Evolutionary conservation across 1,140 invertebrate genomes (phyloP), one percentile per base, ranked within the genome.

Genomic region (Drepana arcuata): DNA sequence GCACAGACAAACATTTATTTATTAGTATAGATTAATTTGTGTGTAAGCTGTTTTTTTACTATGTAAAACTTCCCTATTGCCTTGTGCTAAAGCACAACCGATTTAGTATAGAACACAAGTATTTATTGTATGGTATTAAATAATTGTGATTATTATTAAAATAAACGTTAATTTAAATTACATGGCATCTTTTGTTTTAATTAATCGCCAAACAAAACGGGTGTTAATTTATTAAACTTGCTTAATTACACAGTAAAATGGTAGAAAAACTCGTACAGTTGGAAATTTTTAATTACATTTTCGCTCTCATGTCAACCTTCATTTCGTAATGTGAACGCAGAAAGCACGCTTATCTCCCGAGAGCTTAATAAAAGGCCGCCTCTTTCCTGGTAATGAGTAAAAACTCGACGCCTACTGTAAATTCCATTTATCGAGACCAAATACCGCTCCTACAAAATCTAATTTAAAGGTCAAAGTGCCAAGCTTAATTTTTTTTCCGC

Each of bases 311-410:
- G 41, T 54, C 41, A 46, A 48, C 49, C 36, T 54, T 39, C 47
- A 46, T 49, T 43, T 23, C 26, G 42, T 33, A 47, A 51, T 47
- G 42, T 41, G 47, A n/a, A n/a, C n/a, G 16, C 31, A 21, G 27
- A 56, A 53, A 48, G 49, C 47, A 37, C 52, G 46, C 42, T 15
- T 45, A 59, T 59, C 58, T 56, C 58, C 45, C 47, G 23, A 32
- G 43, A 37, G 44, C 35, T 25, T 44, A 43, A 55, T 65, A 62
- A 62, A 65, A 50, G 38, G 24, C 26, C 40, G 38, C 38, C 9
- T 18, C 33, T 35, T n/a, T 23, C 34, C 26, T 2, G 27, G 36
- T 53, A 50, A 49, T 58, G 46, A 53, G 42, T 47, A 49, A 53
- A 48, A 48, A 48, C 26, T 42, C 24, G 27, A 18, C 11, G 24